Base-by-base conservation (phyloP, 1,140 invertebrate genomes). In the Hyles euphorbiae region DNA sequence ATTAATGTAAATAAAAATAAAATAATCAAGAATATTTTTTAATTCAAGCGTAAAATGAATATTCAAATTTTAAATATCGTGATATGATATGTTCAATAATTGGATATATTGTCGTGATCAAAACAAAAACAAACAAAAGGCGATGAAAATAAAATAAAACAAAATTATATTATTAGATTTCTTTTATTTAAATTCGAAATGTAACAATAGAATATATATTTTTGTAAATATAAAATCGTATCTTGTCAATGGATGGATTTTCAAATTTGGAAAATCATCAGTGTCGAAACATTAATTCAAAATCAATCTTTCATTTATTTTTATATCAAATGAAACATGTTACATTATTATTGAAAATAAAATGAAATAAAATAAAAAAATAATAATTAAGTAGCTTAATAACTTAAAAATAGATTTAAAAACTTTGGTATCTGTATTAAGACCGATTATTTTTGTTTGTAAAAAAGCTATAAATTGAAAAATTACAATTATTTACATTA, bases 371-470 rank as follows among this genome's bases (percentile, higher is more conserved):
- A 68, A 68, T 68, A 67, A 72, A 63, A 74, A 75, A 73, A 79
- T 77, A 69, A 76, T 73, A 78, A 80, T 68, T 74, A 75, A 75
- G 68, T 80, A 74, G 73, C 78, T 84, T 78, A 83, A 77, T 74
- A 87, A 78, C 77, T 84, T 83, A 87, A 82, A 78, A 77, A 78
- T 82, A 76, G 81, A 81, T 84, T 79, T 85, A 87, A 80, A 83
- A 86, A 87, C 84, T 87, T 88, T 88, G 85, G 85, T 86, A 88
- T 88, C 70, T 81, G 77, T 79, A 81, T 85, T 84, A 84, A 81
- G 75, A 83, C 81, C 81, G 77, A 86, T 82, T 85, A 79, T 78
- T 81, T 86, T 87, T 83, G 77, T 70, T 76, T 22, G 69, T 79
- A 79, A 71, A 86, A 82, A 86, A 78, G 79, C 80, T 86, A 78